Percentiles rank a stretch among this genome's conserved stretches.
Conservation (phyloP, 2,113 vertebrate genomes). For the Pachycephala philippinensis region DNA sequence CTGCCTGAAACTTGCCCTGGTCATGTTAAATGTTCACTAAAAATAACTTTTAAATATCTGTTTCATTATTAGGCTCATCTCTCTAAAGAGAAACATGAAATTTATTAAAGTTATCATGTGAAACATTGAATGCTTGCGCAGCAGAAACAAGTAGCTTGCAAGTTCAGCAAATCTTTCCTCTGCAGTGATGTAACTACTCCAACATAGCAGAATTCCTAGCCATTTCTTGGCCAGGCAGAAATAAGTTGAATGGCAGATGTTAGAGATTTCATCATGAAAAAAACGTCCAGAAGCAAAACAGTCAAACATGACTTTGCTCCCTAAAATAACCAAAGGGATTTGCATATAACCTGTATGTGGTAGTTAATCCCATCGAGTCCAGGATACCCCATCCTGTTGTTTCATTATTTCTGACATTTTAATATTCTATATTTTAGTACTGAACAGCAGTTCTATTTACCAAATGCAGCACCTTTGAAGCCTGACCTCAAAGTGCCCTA, state of each 20-base stretch:
- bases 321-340: neutral
- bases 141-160: constrained; percentile 30
- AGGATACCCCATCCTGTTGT: neutral
- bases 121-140: constrained; percentile 33
- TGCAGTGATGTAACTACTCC: neutral
- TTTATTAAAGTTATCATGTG: neutral
- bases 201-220: neutral
- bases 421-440: neutral
- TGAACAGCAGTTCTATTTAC: neutral
- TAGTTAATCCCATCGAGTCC: neutral
- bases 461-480: neutral
- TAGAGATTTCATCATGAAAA: neutral
- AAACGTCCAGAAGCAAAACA: neutral
- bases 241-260: neutral
- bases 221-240: neutral
- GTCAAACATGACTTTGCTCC: neutral
- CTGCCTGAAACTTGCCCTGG: constrained; percentile 29
- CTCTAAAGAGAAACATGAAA: neutral
- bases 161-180: constrained; percentile 33
- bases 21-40: neutral
- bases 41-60: constrained; percentile 18
- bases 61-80: neutral
- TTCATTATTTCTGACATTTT: neutral
- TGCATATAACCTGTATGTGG: fast-evolving
- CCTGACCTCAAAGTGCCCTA: neutral